Base-by-base conservation (phyloP, 2,113 vertebrate genomes). In the Erinaceus europaeus region DNA sequence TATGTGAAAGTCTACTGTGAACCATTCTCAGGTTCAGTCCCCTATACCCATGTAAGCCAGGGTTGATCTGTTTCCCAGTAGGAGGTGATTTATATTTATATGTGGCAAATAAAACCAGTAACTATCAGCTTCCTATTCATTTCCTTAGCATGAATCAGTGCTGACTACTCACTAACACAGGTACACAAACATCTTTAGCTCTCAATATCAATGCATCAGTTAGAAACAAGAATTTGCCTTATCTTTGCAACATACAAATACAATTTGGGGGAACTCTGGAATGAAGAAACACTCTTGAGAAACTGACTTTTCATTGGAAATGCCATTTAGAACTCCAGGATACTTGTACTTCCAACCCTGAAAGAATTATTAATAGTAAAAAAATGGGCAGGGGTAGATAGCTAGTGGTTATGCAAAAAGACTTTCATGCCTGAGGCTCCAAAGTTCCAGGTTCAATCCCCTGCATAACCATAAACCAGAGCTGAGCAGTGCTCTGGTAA, bases 31-130 rank as follows among this genome's bases (percentile, higher is more conserved):
- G n/a, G n/a, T n/a, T n/a, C n/a, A n/a, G n/a, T n/a, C n/a, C n/a
- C n/a, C n/a, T n/a, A n/a, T n/a, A n/a, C n/a, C n/a, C n/a, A n/a
- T n/a, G n/a, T n/a, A n/a, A n/a, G n/a, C n/a, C n/a, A n/a, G n/a
- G n/a, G n/a, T n/a, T n/a, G n/a, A n/a, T n/a, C n/a, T n/a, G n/a
- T 68, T 74, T 90, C 68, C 80, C 27, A 90, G 8, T 72, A 81
- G 55, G n/a, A 78, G 15, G 6, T 59, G 6, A 52, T 20, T 32
- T 65, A 5, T 21, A 65, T 23, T 4, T 23, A 72, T 5, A 76
- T 12, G 32, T 0, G 50, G 62, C 21, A 46, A 80, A 87, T 87
- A 21, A 67, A 79, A 79, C 36, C 7, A 83, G 9, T 4, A 38
- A 83, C 64, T 73, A 82, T 67, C 68, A 77, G 36, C 20, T 59